phyloP scores from a whole-genome alignment of 2,888 invertebrate species.

The Trichogramma dendrolimi region DNA sequence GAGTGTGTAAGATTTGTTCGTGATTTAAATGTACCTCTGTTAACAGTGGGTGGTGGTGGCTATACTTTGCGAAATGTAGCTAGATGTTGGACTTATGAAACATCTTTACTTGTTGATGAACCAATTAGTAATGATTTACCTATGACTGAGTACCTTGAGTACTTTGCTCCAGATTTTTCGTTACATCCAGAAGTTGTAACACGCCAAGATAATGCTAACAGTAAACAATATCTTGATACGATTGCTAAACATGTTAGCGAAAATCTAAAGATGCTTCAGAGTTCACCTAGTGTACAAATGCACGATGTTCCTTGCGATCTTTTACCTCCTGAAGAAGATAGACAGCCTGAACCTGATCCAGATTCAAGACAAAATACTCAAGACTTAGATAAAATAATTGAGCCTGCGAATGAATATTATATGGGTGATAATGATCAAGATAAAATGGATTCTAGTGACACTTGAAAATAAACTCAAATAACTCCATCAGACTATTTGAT shows the following conservation, averaged over 20 bases:
- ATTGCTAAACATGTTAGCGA: slow-evolving; percentile 87
- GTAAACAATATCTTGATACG: slow-evolving; percentile 89
- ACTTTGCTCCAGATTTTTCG: slow-evolving; percentile 95
- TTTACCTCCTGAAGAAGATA: slow-evolving; percentile 66
- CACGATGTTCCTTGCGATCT: slow-evolving; percentile 87
- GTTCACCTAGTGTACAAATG: slow-evolving; percentile 97
- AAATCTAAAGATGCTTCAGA: slow-evolving; percentile 87
- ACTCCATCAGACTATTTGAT: slow-evolving; percentile 14
- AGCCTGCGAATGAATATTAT: slow-evolving; percentile 83
- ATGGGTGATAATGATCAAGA: slow-evolving; percentile 89
- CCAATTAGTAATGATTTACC: slow-evolving; percentile 92
- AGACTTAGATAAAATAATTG: slow-evolving; percentile 77
- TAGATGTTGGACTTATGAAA: slow-evolving; percentile 98
- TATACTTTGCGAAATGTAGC: slow-evolving; percentile 96
- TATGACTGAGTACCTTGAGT: slow-evolving; percentile 92
- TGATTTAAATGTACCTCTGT: slow-evolving; percentile 83
- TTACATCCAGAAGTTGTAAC: slow-evolving; percentile 89
- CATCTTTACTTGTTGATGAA: slow-evolving; percentile 87
- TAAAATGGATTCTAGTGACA: slow-evolving; percentile 58
- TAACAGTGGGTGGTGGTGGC: slow-evolving; percentile 79
- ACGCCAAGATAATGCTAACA: slow-evolving; percentile 87
- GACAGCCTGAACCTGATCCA: slow-evolving; percentile 77
- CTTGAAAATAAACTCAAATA: slow-evolving; percentile 31
- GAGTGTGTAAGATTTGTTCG: slow-evolving; percentile 97
- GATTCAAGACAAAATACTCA: slow-evolving; percentile 74